These are phyloP conservation scores for Myiozetetes cayanensis DNA, from an alignment of 2,113 vertebrate genomes.

Conservation along the genomic window DNA sequence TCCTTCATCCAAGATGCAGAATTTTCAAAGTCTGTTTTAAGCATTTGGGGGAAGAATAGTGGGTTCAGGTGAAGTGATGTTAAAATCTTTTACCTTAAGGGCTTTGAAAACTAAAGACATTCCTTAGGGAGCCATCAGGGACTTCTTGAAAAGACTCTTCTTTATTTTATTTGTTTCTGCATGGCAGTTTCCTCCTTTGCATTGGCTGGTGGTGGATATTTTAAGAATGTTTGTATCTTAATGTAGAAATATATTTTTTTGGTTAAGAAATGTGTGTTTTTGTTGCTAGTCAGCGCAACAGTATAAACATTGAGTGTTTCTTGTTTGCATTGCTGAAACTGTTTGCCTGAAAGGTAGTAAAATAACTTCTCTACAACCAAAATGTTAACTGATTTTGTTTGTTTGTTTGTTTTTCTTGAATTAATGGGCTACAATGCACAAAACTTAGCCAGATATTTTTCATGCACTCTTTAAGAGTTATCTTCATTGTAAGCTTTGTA, in stretches of 20 bases:
- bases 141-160: background rate
- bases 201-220: constrained; percentile 61
- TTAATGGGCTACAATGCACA: background rate
- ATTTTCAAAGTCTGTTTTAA: background rate
- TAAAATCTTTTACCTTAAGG: constrained; percentile 1
- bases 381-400: background rate
- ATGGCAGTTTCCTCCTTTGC: constrained; percentile 59
- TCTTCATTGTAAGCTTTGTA: background rate
- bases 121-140: background rate
- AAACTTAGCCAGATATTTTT: constrained; percentile 33
- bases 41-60: background rate
- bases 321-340: background rate
- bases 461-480: background rate
- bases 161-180: constrained; percentile 57
- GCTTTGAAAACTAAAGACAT: background rate
- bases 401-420: background rate
- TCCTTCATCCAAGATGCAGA: background rate
- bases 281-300: background rate
- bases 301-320: background rate
- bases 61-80: background rate
- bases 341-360: constrained; percentile 11
- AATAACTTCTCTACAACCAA: background rate
- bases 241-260: constrained; percentile 14
- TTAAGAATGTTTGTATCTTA: constrained; percentile 8
- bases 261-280: constrained; percentile 28